Evolutionary conservation across 2,797 vertebrate genomes (phyloP).

Genomic region (Micrastur ruficollis): DNA sequence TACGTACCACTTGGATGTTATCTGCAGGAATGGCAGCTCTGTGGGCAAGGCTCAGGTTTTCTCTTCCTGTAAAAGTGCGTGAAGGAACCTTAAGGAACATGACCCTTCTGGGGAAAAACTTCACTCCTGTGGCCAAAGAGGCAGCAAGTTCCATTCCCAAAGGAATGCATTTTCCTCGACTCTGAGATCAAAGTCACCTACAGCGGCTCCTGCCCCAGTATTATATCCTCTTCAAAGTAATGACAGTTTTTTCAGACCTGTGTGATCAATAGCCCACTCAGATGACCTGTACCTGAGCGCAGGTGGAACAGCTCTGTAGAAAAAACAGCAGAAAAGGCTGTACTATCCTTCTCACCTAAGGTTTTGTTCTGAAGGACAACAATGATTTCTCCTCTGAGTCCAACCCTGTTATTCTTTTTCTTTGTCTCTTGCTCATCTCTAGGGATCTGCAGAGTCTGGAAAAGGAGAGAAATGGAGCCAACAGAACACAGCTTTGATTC

Average conservation of each 20-base stretch:
- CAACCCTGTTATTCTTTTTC: background rate
- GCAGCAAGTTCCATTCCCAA: background rate
- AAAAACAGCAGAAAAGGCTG: background rate
- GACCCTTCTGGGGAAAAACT: background rate
- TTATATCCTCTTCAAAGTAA: background rate
- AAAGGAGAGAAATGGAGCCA: background rate
- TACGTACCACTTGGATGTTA: background rate
- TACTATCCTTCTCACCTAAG: background rate
- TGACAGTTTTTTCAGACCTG: background rate
- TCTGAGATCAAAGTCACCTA: background rate
- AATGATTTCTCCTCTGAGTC: background rate
- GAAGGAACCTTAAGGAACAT: background rate
- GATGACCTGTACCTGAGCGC: background rate
- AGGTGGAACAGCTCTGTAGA: background rate
- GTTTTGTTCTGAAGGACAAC: background rate
- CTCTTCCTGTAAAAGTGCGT: accelerated
- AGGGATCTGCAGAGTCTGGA: background rate
- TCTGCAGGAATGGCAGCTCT: background rate
- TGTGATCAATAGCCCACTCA: accelerated
- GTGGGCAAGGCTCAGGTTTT: background rate
- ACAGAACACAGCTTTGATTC: background rate
- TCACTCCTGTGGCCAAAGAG: background rate
- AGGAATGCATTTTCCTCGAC: background rate
- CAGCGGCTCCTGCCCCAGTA: background rate
- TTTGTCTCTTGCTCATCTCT: background rate